Evolutionary conservation across 2,113 vertebrate genomes (phyloP), one percentile per base, ranked within the genome.

Genomic region (Petroica traversi): DNA sequence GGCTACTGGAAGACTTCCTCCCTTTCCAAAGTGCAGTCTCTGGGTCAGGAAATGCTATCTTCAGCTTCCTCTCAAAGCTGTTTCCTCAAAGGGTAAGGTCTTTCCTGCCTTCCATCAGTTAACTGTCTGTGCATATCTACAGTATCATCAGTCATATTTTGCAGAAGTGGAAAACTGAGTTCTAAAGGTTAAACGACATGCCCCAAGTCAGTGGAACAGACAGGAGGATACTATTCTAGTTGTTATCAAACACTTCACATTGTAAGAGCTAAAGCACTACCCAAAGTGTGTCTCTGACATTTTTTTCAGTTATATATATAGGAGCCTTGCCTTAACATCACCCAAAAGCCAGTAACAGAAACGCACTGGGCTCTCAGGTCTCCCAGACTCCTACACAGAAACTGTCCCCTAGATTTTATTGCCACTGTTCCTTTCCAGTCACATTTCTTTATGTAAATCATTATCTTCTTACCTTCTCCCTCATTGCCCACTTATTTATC

Each of bases 1-100:
- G 38, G 41, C 16, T 80, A 86, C 36, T 6, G n/a, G 41, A 89
- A 85, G 49, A 31, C 31, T 83, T 93, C 58, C 22, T 90, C 71
- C 28, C 41, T 85, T 68, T 81, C 33, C 61, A 72, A 82, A 75
- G 54, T 19, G 49, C 52, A 8, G 34, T 28, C 29, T 46, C 20
- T 67, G 19, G 9, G 33, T 87, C 59, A 95, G 92, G 78, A 96
- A 96, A 92, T 36, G 33, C 18, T 14, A 67, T 85, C 82, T 87
- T 82, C 54, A 85, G 62, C 71, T 88, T 93, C 88, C 82, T 94
- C 82, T 95, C 82, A 61, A 92, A 93, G 49, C 45, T 64, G 19
- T 41, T 73, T 92, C 62, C 85, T 88, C 54, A 64, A 91, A 74
- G 58, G 14, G 14, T 62, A 94, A 91, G 55, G 41, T 88, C 87